Conservation (phyloP, 2,797 vertebrate species). For the Natrix natrix region DNA sequence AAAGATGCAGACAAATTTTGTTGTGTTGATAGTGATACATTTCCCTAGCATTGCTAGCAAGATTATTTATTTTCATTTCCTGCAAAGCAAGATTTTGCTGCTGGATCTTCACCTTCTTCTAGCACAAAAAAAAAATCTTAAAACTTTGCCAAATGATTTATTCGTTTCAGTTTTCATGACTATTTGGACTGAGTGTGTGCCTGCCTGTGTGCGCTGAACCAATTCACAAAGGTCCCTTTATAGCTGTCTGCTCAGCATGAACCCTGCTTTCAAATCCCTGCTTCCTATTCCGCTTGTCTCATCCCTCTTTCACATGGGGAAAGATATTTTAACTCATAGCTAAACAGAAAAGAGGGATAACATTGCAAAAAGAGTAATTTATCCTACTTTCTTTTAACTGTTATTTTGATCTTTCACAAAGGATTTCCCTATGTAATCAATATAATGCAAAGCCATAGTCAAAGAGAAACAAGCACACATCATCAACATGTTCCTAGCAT, state of each 20-base stretch:
- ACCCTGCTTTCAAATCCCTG: neutral
- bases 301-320: neutral
- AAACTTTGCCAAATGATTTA: neutral
- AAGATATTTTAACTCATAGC: neutral
- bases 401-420: neutral
- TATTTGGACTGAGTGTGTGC: neutral
- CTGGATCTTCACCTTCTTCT: neutral
- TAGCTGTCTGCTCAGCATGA: neutral
- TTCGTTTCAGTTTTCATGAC: neutral
- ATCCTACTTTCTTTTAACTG: neutral
- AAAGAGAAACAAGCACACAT: neutral
- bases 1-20: neutral
- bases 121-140: neutral
- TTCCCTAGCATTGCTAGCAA: neutral
- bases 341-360: neutral
- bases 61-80: neutral
- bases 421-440: neutral
- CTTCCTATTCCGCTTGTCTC: neutral
- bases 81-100: neutral
- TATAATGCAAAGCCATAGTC: neutral
- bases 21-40: neutral
- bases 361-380: neutral
- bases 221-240: constrained; percentile 13
- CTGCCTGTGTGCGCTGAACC: neutral
- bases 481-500: neutral